Evolutionary conservation across 1,140 invertebrate genomes (phyloP).

Genomic region (Samia ricini): DNA sequence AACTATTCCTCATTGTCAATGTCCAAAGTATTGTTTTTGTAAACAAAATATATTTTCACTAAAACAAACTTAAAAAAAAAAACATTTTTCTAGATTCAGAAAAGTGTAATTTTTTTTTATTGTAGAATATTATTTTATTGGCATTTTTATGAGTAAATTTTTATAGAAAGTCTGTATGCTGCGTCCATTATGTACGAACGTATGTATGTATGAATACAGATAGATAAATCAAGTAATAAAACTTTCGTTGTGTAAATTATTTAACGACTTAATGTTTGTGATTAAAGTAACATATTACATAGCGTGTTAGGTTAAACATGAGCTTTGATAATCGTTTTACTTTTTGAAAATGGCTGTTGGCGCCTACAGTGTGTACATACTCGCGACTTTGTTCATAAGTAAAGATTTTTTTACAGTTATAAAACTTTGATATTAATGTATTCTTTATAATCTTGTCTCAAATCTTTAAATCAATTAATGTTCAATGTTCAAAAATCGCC

Average conservation of each 20-base stretch:
- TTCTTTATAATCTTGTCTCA: no score
- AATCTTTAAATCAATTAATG: no score
- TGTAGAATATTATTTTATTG: neutral
- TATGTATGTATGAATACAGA: neutral
- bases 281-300: conserved; percentile 7
- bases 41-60: no score
- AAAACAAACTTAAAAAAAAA: no score
- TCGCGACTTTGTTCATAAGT: neutral
- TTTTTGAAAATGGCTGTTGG: neutral
- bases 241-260: conserved; percentile 7
- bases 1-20: no score
- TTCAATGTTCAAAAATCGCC: no score
- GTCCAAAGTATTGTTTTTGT: no score
- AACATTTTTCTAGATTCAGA: no score
- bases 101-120: no score
- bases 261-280: conserved; percentile 8
- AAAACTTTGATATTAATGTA: no score
- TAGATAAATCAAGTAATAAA: conserved; percentile 2
- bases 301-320: conserved; percentile 6
- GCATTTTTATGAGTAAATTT: neutral
- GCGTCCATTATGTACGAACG: neutral
- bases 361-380: neutral
- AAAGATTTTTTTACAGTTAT: neutral
- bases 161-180: neutral
- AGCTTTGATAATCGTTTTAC: neutral